These are phyloP conservation scores for Thereuonema tuberculata DNA, from an alignment of 1,140 invertebrate species.

Conservation along the genomic window DNA sequence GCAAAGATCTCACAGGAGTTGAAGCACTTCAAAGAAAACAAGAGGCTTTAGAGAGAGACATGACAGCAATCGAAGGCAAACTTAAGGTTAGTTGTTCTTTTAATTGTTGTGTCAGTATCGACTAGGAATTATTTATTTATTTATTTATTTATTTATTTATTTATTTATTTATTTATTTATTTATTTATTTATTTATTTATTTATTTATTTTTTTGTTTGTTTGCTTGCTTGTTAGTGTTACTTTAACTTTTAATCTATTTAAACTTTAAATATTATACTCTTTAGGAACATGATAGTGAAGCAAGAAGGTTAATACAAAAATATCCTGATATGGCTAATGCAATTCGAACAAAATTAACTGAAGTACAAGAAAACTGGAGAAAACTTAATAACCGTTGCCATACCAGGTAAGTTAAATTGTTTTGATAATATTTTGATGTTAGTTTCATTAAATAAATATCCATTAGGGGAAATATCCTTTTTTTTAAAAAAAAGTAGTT, in stretches of 20 bases:
- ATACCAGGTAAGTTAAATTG: conserved; percentile 23
- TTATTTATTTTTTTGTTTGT: too few species aligned
- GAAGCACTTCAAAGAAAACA: conserved; percentile 63
- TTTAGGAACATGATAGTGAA: conserved; percentile 47
- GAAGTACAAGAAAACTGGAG: conserved; percentile 58
- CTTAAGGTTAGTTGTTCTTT: conserved; percentile 41
- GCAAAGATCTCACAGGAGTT: conserved; percentile 60
- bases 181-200: too few species aligned
- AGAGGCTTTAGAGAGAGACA: conserved; percentile 66
- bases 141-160: background rate
- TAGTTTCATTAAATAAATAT: too few species aligned
- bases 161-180: too few species aligned
- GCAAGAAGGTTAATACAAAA: conserved; percentile 50
- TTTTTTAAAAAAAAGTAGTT: too few species aligned
- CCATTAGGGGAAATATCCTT: too few species aligned
- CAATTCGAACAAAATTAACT: conserved; percentile 51
- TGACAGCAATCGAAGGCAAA: conserved; percentile 71
- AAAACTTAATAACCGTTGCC: conserved; percentile 49
- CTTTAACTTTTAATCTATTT: conserved; percentile 6
- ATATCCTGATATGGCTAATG: conserved; percentile 52
- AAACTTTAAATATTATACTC: too few species aligned
- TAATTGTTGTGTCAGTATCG: too few species aligned
- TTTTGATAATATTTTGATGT: too few species aligned
- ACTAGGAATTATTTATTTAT: background rate
- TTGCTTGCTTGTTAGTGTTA: too few species aligned